A percentile compares a stretch with the other conserved stretches of the same genome.
These are phyloP conservation scores for Percopsis transmontana DNA, from an alignment of 2,113 vertebrate genomes.

Conservation along the genomic window DNA sequence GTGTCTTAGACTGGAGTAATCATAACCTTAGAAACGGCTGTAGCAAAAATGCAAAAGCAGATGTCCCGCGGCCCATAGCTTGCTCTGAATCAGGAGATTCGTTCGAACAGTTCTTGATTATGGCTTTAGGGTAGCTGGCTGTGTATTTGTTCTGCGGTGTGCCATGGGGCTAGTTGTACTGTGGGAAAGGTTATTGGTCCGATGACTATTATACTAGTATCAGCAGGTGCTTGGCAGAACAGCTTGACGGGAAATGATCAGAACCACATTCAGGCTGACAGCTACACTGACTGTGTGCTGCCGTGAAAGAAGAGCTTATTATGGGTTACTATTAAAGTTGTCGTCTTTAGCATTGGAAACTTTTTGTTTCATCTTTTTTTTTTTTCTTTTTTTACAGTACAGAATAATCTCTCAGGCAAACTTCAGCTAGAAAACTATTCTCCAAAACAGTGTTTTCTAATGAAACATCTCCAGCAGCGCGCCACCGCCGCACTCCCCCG, in stretches of 20 bases:
- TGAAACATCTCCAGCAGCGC: background rate
- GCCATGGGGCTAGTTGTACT: constrained; percentile 11
- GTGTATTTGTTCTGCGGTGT: constrained; percentile 21
- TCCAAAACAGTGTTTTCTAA: background rate
- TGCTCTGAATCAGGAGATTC: constrained; percentile 38
- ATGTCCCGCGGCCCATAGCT: constrained; percentile 34
- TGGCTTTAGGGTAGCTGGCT: constrained; percentile 23
- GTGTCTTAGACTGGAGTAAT: constrained; percentile 40
- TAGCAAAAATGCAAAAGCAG: constrained; percentile 42
- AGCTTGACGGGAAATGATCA: background rate
- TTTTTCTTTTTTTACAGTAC: background rate
- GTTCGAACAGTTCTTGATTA: constrained; percentile 39
- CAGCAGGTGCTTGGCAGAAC: background rate
- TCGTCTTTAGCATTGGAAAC: no score
- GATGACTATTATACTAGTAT: background rate
- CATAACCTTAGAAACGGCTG: constrained; percentile 33
- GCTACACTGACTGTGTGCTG: no score
- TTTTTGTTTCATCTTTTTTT: background rate
- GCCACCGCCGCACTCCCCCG: no score
- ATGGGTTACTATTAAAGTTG: background rate
- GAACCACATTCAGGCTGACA: background rate
- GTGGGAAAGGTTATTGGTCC: background rate
- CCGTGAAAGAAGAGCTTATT: no score
- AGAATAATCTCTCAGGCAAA: no score
- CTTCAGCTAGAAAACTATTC: background rate